Base-by-base conservation (phyloP, 2,113 vertebrate species). In the Cisticola juncidis region DNA sequence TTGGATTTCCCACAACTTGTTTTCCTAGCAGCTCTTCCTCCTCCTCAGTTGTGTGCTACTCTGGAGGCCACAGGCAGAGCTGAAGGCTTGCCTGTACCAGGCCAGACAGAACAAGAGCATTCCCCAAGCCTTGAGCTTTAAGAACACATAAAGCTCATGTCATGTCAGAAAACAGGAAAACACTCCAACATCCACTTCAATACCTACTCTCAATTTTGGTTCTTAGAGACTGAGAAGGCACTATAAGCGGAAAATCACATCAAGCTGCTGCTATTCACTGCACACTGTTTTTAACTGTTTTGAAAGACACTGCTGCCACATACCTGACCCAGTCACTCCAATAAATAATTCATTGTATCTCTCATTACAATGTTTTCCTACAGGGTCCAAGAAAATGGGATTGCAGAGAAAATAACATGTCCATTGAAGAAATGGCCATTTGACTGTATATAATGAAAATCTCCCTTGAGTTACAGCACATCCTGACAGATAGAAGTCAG, bases 271-370 rank as follows among this genome's bases (percentile, higher is more conserved):
- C 82, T 88, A 58, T 81, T 93, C 70, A 79, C 68, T 62, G 64
- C 38, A 86, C 24, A 9, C 50, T 53, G 38, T 35, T 90, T 83
- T 62, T 40, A 33, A 15, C 74, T 45, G 23, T 29, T 85, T 58
- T 66, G 29, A 29, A 94, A 95, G 56, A 83, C 68, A 86, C 57
- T 73, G n/a, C 56, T 70, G 92, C 54, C 85, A 95, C 38, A 70
- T 47, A 51, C 33, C 64, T 86, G 88, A 88, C 72, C 82, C 64
- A 64, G 36, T 54, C 86, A 83, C 29, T 51, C 38, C 69, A 80
- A 73, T 87, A 90, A 93, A 93, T 86, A 90, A 93, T 80, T 90
- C 68, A 94, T 50, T 8, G 5, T 61, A 44, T 68, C 29, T 69
- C 80, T 88, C 68, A 81, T 54, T 79, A 74, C 3, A 5, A 1